A percentile compares a stretch with the other conserved stretches of the same genome.
phyloP scores from a whole-genome alignment of 2,797 vertebrate genomes.

The Okamejei kenojei region DNA sequence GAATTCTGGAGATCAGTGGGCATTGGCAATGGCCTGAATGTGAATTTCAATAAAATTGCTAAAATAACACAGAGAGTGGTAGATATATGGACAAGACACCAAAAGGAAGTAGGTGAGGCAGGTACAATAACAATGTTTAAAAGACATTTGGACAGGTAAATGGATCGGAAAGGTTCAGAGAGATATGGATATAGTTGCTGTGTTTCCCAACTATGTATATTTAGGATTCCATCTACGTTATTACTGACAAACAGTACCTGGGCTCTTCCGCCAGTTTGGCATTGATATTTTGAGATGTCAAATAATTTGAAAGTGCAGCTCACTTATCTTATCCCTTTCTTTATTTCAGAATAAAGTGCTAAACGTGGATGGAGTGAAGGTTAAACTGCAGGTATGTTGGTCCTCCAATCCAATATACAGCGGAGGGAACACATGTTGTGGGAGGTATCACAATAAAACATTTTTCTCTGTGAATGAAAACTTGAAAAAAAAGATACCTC shows the following conservation, averaged over 20 bases:
- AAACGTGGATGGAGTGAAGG: slow-evolving; percentile 81
- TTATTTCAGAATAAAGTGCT: slow-evolving; percentile 88
- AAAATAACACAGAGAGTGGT: no score
- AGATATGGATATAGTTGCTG: background rate
- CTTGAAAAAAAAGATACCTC: no score
- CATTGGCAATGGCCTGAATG: no score
- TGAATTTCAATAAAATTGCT: no score
- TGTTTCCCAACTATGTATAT: no score
- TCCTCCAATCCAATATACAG: background rate
- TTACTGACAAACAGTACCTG: background rate
- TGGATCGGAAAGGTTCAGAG: no score
- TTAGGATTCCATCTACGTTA: no score
- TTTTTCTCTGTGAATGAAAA: no score
- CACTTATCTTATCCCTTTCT: slow-evolving; percentile 38
- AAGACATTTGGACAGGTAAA: no score
- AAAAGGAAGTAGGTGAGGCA: no score
- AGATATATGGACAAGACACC: no score
- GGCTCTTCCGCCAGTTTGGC: background rate
- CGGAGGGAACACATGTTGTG: background rate
- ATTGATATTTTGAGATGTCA: background rate
- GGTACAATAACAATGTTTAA: no score
- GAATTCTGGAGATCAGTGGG: background rate
- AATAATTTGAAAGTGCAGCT: background rate
- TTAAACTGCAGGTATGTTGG: slow-evolving; percentile 83
- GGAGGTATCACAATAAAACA: background rate